Conservation (phyloP, 2,888 invertebrate genomes). For the Habrosyne pyritoides region DNA sequence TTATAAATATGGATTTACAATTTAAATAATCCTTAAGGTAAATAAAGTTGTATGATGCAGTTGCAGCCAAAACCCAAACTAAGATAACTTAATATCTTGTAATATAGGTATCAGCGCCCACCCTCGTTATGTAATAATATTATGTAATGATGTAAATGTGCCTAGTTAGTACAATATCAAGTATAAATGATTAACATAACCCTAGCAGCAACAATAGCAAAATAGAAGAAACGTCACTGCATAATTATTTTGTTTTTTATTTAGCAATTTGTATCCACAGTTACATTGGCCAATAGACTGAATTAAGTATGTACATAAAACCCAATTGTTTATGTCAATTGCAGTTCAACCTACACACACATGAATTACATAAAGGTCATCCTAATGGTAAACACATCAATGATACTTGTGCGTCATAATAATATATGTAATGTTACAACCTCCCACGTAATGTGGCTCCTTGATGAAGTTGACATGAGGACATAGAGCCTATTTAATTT, state of each 20-base stretch:
- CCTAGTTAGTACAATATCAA: no score
- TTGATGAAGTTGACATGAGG: not conserved
- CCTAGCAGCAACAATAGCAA: no score
- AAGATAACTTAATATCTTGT: no score
- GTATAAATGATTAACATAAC: no score
- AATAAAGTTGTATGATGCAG: no score
- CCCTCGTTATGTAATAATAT: no score
- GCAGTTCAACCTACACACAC: not conserved
- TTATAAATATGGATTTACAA: no score
- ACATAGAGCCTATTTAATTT: not conserved
- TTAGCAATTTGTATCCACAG: not conserved
- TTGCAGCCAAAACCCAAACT: no score
- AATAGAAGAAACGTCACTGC: not conserved
- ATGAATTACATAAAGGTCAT: conserved; percentile 1
- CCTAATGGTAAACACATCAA: not conserved
- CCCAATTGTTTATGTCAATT: not conserved
- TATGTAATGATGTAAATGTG: no score
- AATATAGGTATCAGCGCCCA: no score
- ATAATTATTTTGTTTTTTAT: conserved; percentile 2
- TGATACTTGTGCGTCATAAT: not conserved
- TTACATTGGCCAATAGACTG: conserved; percentile 3
- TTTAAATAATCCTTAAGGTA: no score
- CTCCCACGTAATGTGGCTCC: not conserved
- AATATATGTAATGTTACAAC: not conserved
- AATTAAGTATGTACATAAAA: not conserved